Percentiles rank a stretch among this genome's conserved stretches.
These are phyloP conservation scores for Parapsyche elsis DNA, from an alignment of 1,140 invertebrate species.

Conservation along the genomic window DNA sequence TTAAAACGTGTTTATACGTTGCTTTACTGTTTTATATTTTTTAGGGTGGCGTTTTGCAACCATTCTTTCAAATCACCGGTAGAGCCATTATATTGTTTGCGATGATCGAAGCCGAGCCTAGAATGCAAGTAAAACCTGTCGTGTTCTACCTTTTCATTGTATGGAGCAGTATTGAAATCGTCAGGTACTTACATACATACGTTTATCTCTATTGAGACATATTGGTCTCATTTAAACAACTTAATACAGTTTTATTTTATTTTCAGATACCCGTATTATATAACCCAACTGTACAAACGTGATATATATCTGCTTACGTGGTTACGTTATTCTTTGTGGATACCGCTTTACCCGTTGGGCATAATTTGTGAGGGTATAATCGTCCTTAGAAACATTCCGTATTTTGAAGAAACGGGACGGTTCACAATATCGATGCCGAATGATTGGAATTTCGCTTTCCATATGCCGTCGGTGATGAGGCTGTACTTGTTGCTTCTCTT, in stretches of 20 bases:
- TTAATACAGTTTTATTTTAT: constrained; percentile 54
- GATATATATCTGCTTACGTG: constrained; percentile 86
- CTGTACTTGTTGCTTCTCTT: constrained; percentile 82
- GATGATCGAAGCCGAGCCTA: constrained; percentile 84
- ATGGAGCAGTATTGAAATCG: constrained; percentile 84
- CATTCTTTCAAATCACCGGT: constrained; percentile 79
- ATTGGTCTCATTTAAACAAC: constrained; percentile 35
- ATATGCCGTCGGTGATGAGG: constrained; percentile 83
- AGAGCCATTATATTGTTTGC: constrained; percentile 84
- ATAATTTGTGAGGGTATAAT: constrained; percentile 88
- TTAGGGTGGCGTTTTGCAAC: constrained; percentile 55
- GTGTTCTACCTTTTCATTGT: constrained; percentile 88
- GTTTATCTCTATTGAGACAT: constrained; percentile 2
- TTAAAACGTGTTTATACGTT: neutral
- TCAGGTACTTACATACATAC: constrained; percentile 69
- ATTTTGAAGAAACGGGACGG: constrained; percentile 85
- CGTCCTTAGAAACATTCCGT: constrained; percentile 84
- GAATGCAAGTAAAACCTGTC: constrained; percentile 87
- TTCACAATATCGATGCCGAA: constrained; percentile 87
- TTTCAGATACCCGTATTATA: constrained; percentile 91
- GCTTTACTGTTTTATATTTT: constrained; percentile 15
- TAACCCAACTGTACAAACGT: constrained; percentile 80
- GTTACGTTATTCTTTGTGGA: constrained; percentile 94
- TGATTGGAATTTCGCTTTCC: constrained; percentile 85
- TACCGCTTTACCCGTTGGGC: constrained; percentile 90